Percentiles rank a stretch among this genome's conserved stretches.
Conservation (phyloP, 2,113 vertebrate species). For the Siniperca chuatsi region DNA sequence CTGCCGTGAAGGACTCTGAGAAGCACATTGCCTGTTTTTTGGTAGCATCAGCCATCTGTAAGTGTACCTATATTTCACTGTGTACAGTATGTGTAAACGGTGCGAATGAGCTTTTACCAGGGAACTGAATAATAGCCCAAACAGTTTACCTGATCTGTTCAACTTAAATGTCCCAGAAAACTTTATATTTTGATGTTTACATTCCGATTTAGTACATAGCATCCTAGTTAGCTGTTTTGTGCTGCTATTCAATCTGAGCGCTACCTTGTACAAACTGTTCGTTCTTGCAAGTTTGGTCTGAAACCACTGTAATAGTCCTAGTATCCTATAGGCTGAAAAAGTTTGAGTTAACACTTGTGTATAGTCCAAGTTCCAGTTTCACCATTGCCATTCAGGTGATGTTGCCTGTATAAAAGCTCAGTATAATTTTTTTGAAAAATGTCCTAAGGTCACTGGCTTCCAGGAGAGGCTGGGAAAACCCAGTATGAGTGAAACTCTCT, state of each 20-base stretch:
- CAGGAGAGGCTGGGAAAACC: too few species aligned
- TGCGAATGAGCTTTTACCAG: background rate
- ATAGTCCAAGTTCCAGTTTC: background rate
- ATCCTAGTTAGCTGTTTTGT: background rate
- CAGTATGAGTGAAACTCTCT: too few species aligned
- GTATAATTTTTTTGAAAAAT: too few species aligned
- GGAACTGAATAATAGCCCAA: background rate
- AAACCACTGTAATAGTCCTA: background rate
- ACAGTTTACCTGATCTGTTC: background rate
- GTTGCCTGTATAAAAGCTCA: background rate
- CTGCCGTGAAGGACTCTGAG: constrained; percentile 19
- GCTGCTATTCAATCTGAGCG: background rate
- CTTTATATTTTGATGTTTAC: background rate
- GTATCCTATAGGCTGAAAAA: background rate
- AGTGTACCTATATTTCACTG: background rate
- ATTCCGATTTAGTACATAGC: background rate
- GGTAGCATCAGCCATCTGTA: constrained; percentile 15
- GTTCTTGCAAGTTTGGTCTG: background rate
- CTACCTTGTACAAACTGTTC: background rate
- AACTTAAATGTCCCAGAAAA: background rate
- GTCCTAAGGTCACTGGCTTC: too few species aligned
- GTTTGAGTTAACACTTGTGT: background rate
- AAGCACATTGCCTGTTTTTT: constrained; percentile 25
- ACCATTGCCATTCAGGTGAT: background rate
- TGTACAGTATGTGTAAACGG: background rate